Conservation (phyloP, 2,888 invertebrate genomes). For the Leptinotarsa haldemani region DNA sequence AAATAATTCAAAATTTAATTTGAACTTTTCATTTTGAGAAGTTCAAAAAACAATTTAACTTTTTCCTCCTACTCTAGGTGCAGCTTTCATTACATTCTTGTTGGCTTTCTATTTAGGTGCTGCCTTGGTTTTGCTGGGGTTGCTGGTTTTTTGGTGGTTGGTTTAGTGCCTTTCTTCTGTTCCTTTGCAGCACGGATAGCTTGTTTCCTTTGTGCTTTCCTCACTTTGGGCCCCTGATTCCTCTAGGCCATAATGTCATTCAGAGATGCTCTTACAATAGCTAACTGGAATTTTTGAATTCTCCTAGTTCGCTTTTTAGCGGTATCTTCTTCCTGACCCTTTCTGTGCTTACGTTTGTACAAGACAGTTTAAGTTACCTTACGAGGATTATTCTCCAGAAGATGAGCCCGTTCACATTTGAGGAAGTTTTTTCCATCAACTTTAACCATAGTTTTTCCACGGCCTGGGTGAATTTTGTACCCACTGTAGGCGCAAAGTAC, state of each 20-base stretch:
- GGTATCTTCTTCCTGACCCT: too few relatives aligned
- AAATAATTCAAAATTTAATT: too few relatives aligned
- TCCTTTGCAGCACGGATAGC: slow-evolving; percentile 98
- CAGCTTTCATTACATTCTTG: slow-evolving; percentile 88
- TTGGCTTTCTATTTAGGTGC: slow-evolving; percentile 88
- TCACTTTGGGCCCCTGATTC: slow-evolving; percentile 98
- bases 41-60: slow-evolving; percentile 75
- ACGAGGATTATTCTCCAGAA: too few relatives aligned
- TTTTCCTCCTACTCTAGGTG: slow-evolving; percentile 97
- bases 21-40: slow-evolving; percentile 24
- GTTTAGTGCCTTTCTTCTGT: slow-evolving; percentile 88
- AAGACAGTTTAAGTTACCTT: too few relatives aligned
- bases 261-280: too few relatives aligned
- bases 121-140: slow-evolving; percentile 79
- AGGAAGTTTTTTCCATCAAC: too few relatives aligned
- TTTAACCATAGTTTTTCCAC: slow-evolving; percentile 99
- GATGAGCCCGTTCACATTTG: too few relatives aligned
- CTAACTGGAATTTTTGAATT: too few relatives aligned
- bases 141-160: slow-evolving; percentile 83
- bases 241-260: too few relatives aligned
- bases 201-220: slow-evolving; percentile 98
- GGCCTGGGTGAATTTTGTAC: slow-evolving; percentile 99
- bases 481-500: slow-evolving; percentile 98
- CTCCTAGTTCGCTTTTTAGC: too few relatives aligned
- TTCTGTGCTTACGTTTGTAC: too few relatives aligned